These are phyloP conservation scores for Sturnira hondurensis DNA, from an alignment of 2,113 vertebrate species.

Conservation along the genomic window DNA sequence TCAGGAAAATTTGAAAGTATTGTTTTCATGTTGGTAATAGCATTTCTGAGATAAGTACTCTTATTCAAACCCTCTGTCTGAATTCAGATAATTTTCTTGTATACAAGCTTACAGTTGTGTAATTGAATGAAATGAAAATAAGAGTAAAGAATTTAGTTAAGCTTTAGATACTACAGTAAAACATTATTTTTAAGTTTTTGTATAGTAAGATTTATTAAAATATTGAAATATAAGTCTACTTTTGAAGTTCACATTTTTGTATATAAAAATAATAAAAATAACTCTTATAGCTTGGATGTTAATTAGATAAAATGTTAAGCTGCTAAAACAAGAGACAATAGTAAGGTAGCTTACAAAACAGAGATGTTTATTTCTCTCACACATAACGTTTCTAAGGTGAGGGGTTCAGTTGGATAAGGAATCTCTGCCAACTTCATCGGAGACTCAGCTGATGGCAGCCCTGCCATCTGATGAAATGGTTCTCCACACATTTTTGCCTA, in stretches of 20 bases:
- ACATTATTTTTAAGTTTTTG: background rate
- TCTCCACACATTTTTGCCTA: background rate
- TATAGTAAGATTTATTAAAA: background rate
- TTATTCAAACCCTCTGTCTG: background rate
- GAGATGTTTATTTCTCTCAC: background rate
- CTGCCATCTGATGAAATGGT: background rate
- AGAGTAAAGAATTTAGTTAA: background rate
- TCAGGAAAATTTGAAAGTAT: background rate
- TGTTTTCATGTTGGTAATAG: background rate
- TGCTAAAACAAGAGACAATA: background rate
- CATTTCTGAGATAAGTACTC: background rate
- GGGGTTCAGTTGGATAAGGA: background rate
- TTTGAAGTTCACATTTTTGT: background rate
- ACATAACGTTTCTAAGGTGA: background rate
- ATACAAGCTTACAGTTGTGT: background rate
- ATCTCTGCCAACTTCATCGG: background rate
- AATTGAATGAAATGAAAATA: background rate
- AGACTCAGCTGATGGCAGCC: background rate
- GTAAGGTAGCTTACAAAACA: background rate
- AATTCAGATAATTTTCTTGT: background rate
- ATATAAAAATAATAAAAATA: background rate
- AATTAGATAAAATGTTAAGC: conserved; percentile 2
- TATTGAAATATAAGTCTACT: background rate
- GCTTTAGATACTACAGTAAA: background rate
- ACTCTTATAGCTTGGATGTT: background rate